These are phyloP conservation scores for Piaya cayana DNA, from an alignment of 2,113 vertebrate genomes.

Conservation along the genomic window DNA sequence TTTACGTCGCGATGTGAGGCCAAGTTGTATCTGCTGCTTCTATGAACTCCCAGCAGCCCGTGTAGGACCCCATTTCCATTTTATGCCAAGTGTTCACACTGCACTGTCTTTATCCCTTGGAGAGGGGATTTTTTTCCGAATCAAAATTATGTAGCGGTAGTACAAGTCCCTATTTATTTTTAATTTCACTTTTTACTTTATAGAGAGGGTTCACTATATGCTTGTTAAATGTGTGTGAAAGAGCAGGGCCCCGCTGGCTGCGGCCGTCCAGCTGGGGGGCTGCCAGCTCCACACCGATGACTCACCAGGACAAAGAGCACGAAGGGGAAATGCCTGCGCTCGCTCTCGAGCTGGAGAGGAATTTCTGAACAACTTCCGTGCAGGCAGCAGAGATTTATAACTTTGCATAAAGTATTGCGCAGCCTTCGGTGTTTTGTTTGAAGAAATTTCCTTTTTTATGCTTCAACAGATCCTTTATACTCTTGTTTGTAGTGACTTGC, in stretches of 20 bases:
- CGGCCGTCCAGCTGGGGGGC: neutral
- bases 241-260: neutral
- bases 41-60: rapidly evolving
- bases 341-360: neutral
- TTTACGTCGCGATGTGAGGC: neutral
- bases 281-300: neutral
- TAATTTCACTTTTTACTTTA: neutral
- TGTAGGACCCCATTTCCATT: neutral
- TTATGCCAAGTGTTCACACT: neutral
- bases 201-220: neutral
- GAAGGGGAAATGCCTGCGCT: neutral
- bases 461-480: neutral
- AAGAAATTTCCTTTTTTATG: neutral
- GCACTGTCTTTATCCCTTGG: rapidly evolving
- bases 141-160: rapidly evolving
- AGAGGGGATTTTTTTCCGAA: too few relatives aligned
- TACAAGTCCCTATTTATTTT: rapidly evolving
- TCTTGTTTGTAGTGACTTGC: neutral
- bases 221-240: neutral
- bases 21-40: too few relatives aligned
- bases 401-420: neutral
- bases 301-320: rapidly evolving
- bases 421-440: neutral
- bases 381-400: neutral
- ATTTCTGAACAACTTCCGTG: neutral